Evolutionary conservation across 2,888 invertebrate species (phyloP), one percentile per base, ranked within the genome.

Genomic region (Isoperla grammatica): DNA sequence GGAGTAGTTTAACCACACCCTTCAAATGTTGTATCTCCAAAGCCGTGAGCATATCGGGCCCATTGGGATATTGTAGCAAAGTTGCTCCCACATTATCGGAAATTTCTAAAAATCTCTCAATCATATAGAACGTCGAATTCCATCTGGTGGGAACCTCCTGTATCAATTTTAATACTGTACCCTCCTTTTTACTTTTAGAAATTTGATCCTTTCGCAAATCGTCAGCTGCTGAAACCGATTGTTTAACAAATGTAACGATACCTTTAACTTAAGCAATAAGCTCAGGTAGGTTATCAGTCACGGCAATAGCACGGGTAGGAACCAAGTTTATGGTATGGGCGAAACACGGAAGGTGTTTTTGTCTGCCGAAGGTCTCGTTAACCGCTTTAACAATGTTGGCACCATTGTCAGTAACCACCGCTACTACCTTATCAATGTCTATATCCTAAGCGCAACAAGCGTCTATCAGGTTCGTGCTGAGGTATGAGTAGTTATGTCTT

Each of bases 311-410:
- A 15, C 61, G 55, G 23, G 50, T 53, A 35, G 62, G 61, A 12
- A 68, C 63, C 43, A 66, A 57, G 62, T 67, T 68, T 20, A 67
- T 20, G 5, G 63, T 64, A 37, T 67, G 66, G 2, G 65, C 66
- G 46, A 66, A 65, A 55, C 67, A 68, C 23, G 63, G 39, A 22
- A 65, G 42, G 49, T 66, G 63, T 60, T 65, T 63, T n/a, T n/a
- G n/a, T n/a, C n/a, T n/a, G n/a, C n/a, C n/a, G n/a, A n/a, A n/a
- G n/a, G n/a, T n/a, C n/a, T n/a, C 2, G n/a, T n/a, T n/a, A n/a
- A n/a, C n/a, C n/a, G n/a, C n/a, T n/a, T n/a, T n/a, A n/a, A n/a
- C n/a, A n/a, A 68, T 66, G 54, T 68, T 68, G 1, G 65, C 61
- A 8, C 60, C 67, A 29, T 61, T 66, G 46, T 67, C 68, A 8